Evolutionary conservation across 2,888 invertebrate species (phyloP).

Genomic region (Formica aserva): DNA sequence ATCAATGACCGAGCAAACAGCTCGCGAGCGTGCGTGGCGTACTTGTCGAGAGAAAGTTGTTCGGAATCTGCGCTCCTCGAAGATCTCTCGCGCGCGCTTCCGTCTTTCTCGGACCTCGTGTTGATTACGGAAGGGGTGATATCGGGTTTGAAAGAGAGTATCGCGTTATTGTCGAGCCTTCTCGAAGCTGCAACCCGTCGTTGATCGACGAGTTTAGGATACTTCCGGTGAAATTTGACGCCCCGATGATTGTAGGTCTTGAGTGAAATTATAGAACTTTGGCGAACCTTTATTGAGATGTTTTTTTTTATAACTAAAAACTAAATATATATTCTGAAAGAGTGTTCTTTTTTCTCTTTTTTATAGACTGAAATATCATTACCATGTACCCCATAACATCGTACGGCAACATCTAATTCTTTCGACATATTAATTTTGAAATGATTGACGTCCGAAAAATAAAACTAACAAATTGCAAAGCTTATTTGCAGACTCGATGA

Average conservation of each 20-base stretch:
- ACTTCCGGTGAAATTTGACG: not conserved
- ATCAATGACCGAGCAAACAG: slow-evolving; percentile 39
- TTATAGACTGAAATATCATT: not conserved
- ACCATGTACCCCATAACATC: no score
- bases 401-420: not conserved
- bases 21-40: slow-evolving; percentile 26
- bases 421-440: not conserved
- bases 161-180: not conserved
- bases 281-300: not conserved
- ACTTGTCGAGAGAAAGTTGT: slow-evolving; percentile 64
- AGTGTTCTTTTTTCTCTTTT: not conserved
- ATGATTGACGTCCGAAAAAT: not conserved
- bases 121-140: not conserved
- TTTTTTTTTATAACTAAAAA: not conserved
- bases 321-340: not conserved
- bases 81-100: slow-evolving; percentile 60
- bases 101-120: slow-evolving; percentile 57
- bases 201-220: not conserved
- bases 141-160: not conserved
- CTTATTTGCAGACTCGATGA: not conserved
- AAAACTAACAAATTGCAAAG: not conserved
- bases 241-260: not conserved
- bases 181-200: not conserved
- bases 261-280: not conserved
- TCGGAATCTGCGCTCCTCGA: slow-evolving; percentile 36